These are phyloP conservation scores for Uloborus plumipes DNA, from an alignment of 2,888 invertebrate species.

Conservation along the genomic window DNA sequence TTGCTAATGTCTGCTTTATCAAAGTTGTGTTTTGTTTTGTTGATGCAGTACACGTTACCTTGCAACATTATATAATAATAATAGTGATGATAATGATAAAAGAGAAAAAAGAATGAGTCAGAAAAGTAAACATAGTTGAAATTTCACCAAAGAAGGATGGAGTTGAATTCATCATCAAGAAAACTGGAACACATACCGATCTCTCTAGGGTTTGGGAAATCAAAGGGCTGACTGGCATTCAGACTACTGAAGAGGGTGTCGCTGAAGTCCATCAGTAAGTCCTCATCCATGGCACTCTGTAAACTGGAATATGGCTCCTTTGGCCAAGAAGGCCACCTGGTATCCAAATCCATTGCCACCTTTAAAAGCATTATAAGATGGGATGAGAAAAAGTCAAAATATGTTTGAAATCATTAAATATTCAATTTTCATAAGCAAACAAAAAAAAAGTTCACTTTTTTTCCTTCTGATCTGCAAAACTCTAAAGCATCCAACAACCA, in stretches of 20 bases:
- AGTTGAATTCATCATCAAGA: neutral
- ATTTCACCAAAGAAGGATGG: too few relatives aligned
- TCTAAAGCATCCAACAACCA: too few relatives aligned
- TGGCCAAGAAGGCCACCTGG: constrained; percentile 52
- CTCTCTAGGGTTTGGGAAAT: constrained; percentile 96
- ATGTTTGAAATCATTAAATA: neutral
- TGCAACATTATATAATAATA: too few relatives aligned
- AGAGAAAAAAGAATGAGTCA: too few relatives aligned
- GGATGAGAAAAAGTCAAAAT: neutral
- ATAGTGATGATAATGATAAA: too few relatives aligned
- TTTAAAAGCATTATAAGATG: neutral
- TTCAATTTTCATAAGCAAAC: too few relatives aligned
- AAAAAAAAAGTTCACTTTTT: too few relatives aligned
- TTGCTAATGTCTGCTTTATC: too few relatives aligned
- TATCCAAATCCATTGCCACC: constrained; percentile 63
- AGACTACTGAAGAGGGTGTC: constrained; percentile 92
- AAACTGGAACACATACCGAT: constrained; percentile 78
- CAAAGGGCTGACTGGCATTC: constrained; percentile 86
- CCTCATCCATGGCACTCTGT: constrained; percentile 78
- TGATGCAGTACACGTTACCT: too few relatives aligned
- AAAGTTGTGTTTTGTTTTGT: too few relatives aligned
- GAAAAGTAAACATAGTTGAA: too few relatives aligned
- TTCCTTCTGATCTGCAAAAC: too few relatives aligned
- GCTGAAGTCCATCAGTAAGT: constrained; percentile 84
- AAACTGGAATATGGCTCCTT: constrained; percentile 52